phyloP scores from a whole-genome alignment of 1,140 invertebrate species.

The Littorina saxatilis region DNA sequence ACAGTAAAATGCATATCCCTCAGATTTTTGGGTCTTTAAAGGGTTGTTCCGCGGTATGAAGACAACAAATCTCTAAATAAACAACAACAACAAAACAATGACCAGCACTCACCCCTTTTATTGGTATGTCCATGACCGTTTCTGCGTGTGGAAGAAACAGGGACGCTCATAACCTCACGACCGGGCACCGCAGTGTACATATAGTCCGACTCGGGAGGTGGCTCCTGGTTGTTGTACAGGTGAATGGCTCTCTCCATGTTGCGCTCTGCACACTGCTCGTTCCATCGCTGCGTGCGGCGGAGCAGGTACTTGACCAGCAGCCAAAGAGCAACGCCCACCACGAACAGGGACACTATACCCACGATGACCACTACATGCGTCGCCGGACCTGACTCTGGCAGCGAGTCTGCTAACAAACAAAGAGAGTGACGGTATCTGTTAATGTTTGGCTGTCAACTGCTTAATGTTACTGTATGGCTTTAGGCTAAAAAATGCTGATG shows the following conservation, averaged over 20 bases:
- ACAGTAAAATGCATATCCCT: no score
- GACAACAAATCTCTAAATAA: no score
- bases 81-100: no score
- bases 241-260: constrained; percentile 45
- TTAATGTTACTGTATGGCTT: no score
- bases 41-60: no score
- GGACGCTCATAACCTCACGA: background rate
- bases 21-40: no score
- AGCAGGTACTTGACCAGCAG: constrained; percentile 40
- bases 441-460: background rate
- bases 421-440: no score
- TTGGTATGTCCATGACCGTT: background rate
- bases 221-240: constrained; percentile 47
- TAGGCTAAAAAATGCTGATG: no score
- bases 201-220: constrained; percentile 28
- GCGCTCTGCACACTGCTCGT: constrained; percentile 38
- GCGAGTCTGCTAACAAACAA: constrained; percentile 36
- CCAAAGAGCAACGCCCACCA: constrained; percentile 23
- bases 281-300: constrained; percentile 6
- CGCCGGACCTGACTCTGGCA: constrained; percentile 32
- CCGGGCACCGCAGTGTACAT: constrained; percentile 34
- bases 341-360: constrained; percentile 27
- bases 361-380: constrained; percentile 42
- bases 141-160: background rate
- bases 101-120: background rate